Percentiles rank a stretch among this genome's conserved stretches.
phyloP scores from a whole-genome alignment of 1,140 invertebrate species.

The Halyomorpha halys region DNA sequence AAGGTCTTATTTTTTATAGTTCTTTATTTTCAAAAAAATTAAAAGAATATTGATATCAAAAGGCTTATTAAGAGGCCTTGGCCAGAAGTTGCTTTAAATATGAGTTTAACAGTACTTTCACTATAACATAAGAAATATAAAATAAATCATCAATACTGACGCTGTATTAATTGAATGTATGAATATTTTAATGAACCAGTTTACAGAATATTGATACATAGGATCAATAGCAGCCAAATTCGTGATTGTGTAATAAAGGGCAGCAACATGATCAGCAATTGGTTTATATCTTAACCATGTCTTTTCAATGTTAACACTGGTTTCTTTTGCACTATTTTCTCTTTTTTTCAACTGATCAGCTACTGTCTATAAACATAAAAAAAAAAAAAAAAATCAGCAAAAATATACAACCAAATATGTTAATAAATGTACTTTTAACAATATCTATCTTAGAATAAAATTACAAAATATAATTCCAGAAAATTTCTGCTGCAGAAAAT shows the following conservation, averaged over 20 bases:
- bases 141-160: constrained; percentile 32
- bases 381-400: too few species aligned
- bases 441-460: too few species aligned
- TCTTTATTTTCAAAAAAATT: too few species aligned
- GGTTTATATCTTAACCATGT: constrained; percentile 73
- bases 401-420: too few species aligned
- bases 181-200: constrained; percentile 88
- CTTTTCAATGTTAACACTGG: constrained; percentile 46
- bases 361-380: not conserved
- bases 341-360: not conserved
- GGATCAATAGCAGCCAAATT: constrained; percentile 87
- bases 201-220: constrained; percentile 88
- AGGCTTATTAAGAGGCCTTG: too few species aligned
- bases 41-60: too few species aligned
- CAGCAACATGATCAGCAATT: constrained; percentile 75
- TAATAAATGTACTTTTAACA: too few species aligned
- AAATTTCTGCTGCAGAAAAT: too few species aligned
- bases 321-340: not conserved
- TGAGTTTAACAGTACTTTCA: too few species aligned
- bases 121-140: not conserved
- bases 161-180: constrained; percentile 79
- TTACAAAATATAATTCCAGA: too few species aligned
- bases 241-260: constrained; percentile 82
- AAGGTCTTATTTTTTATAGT: too few species aligned
- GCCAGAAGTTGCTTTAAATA: too few species aligned